Base-by-base conservation (phyloP, 2,888 invertebrate genomes). In the Hartigia nigra region DNA sequence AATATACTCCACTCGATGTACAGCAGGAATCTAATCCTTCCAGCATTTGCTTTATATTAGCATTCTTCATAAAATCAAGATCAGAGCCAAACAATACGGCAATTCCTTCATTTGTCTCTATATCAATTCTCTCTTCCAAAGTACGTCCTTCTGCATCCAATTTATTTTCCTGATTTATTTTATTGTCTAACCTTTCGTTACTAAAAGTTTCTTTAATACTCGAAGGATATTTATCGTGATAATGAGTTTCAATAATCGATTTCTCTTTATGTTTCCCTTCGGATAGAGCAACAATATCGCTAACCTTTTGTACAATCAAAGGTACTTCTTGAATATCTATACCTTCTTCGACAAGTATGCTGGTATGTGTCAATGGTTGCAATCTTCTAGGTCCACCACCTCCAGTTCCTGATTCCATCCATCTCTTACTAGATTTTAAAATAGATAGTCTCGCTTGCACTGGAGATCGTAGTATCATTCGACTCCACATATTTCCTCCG, bases 301-400 rank as follows among this genome's bases (percentile, higher is more conserved):
- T 92, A 55, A 93, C 86, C 87, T 92, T 90, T 79, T 86, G 92
- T 36, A 96, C 93, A 77, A 95, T 93, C 23, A 95, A 92, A 2
- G 95, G 95, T 75, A 96, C 92, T 88, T 96, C 96, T 85, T 94
- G 94, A 34, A 96, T 95, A 78, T 93, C 93, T n/a, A 92, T 91
- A 5, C 95, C 95, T 88, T 95, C 95, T 91, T 96, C 95, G 77
- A 95, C 91, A 74, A 96, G 89, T 79, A 95, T 94, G 12, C 94
- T 94, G 0, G 92, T 92, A 32, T 92, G 91, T 3, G 70, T 72
- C n/a, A 80, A 75, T 32, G 80, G 36, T 70, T 32, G 31, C 32
- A 32, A 5, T 74, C 74, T 3, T n/a, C 74, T 77, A 32, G 32
- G 70, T 34, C 32, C 75, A 74, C 76, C 72, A 11, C 81, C 77